Evolutionary conservation across 1,140 invertebrate species (phyloP).

Genomic region (Pseudomyrmex sp.): DNA sequence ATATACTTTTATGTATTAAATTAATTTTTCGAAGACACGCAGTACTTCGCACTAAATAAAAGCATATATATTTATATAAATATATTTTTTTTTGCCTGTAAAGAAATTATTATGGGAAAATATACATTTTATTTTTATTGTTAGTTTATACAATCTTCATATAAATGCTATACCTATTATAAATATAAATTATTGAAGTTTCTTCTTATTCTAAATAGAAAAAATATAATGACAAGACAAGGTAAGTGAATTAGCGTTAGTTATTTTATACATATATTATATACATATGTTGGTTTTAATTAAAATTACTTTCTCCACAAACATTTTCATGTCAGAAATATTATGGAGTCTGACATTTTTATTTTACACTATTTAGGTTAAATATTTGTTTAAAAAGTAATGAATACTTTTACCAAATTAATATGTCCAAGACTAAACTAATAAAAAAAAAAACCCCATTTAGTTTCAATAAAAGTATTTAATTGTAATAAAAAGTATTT

Average conservation of each 20-base stretch:
- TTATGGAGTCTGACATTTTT: conserved; percentile 66
- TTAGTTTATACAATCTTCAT: too few species aligned
- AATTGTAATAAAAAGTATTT: background rate
- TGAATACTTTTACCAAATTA: background rate
- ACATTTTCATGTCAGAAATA: conserved; percentile 66
- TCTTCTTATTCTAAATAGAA: background rate
- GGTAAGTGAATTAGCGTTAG: conserved; percentile 42
- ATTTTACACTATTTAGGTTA: background rate
- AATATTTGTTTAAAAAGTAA: background rate
- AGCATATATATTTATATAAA: conserved; percentile 5
- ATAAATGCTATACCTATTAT: background rate
- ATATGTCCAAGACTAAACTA: background rate
- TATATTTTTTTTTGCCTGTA: conserved; percentile 1
- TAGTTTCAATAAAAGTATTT: background rate
- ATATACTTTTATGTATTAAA: conserved; percentile 2
- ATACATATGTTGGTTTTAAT: background rate
- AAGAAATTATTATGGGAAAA: background rate
- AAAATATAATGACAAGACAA: background rate
- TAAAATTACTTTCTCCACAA: background rate
- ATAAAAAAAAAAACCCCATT: background rate
- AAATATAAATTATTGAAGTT: conserved; percentile 4
- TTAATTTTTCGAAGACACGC: too few species aligned
- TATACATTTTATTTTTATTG: background rate
- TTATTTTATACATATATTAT: background rate
- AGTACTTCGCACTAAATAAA: too few species aligned